Evolutionary conservation across 2,888 invertebrate genomes (phyloP).

Genomic region (Aricia artaxerxes): DNA sequence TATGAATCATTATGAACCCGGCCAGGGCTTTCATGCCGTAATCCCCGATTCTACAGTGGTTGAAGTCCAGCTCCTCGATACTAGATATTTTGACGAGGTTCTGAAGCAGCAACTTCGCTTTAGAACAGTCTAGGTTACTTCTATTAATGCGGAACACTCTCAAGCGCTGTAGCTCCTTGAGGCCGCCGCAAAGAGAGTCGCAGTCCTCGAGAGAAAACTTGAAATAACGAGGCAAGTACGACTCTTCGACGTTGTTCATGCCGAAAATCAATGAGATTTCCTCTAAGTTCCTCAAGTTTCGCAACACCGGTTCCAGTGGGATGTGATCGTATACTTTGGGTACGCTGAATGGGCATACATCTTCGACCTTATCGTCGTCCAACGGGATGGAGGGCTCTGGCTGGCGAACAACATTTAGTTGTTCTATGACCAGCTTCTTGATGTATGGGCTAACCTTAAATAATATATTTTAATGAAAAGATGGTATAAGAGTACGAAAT

Average conservation of each 20-base stretch:
- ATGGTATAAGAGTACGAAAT: background rate
- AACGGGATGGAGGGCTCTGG: constrained; percentile 62
- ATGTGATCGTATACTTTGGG: constrained; percentile 78
- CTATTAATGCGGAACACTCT: constrained; percentile 79
- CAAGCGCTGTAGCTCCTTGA: constrained; percentile 69
- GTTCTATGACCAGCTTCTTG: constrained; percentile 69
- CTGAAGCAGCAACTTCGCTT: constrained; percentile 80
- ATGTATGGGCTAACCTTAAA: constrained; percentile 76
- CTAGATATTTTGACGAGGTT: constrained; percentile 71
- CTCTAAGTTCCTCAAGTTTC: constrained; percentile 72
- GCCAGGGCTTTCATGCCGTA: constrained; percentile 83
- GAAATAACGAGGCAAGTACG: constrained; percentile 81
- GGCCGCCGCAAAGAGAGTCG: constrained; percentile 76
- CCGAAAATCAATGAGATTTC: constrained; percentile 73
- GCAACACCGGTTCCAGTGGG: constrained; percentile 77
- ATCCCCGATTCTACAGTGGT: constrained; percentile 83
- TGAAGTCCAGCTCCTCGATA: constrained; percentile 82
- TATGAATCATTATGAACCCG: constrained; percentile 74
- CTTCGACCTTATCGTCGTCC: constrained; percentile 54
- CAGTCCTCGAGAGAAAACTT: constrained; percentile 82
- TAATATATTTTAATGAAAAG: background rate
- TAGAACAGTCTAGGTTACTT: constrained; percentile 81
- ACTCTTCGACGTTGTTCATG: constrained; percentile 71
- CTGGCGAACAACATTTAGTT: constrained; percentile 77
- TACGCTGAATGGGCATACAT: constrained; percentile 65